Base-by-base conservation (phyloP, 2,113 vertebrate genomes). In the Tychaedon coryphoeus region DNA sequence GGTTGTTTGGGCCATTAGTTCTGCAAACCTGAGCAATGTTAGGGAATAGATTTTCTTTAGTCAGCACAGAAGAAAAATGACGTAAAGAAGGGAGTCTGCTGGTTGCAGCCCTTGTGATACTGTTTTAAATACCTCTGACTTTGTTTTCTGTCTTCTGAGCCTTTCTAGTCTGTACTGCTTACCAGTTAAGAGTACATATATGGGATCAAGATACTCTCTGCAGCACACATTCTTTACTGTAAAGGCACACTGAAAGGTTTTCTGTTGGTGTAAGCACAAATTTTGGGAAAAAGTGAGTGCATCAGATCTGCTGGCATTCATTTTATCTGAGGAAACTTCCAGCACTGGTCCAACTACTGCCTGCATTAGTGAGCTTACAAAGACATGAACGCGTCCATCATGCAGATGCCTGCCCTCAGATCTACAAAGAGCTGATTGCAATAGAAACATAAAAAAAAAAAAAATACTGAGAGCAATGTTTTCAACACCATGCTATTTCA, bases 401-500 rank as follows among this genome's bases (percentile, higher is more conserved):
- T 24, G 38, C 4, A 36, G 34, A 28, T 90, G 24, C 40, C 53
- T 67, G 53, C 53, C 3, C 1, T 31, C 17, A 34, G 36, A 22
- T 69, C 36, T 29, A 13, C 18, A 15, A 40, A 79, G 74, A 71
- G 40, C 24, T 23, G 42, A 53, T 53, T 67, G 66, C 45, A 66
- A 38, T 33, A 31, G 33, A 62, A 73, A 29, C 22, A 25, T 54
- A 13, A 15, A 17, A 36, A 28, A 33, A 53, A 48, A n/a, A n/a
- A 24, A 56, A 31, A 4, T 28, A 23, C 25, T 29, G 15, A 29
- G 61, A 72, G 36, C 54, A 89, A 40, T 40, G 56, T 38, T 66
- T 58, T 29, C 25, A 43, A 53, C 5, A 36, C 22, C 40, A n/a
- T 0, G 0, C 5, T 26, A 7, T 42, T 65, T 89, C 8, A 54